phyloP scores from a whole-genome alignment of 2,888 invertebrate genomes.

The Helleia helle region DNA sequence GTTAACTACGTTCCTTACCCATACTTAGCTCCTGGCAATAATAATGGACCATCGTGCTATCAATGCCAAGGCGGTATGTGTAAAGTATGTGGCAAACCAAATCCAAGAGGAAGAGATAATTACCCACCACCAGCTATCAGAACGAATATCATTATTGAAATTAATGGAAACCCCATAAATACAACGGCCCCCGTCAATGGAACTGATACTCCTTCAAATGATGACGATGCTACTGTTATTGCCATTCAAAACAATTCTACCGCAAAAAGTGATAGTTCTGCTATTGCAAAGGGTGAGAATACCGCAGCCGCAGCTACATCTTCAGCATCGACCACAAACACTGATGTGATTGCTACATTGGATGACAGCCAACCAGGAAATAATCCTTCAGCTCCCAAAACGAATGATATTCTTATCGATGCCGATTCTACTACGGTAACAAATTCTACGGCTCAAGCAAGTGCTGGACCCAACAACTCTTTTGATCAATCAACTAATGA shows the following conservation, averaged over 20 bases:
- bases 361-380: neutral
- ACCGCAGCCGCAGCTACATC: neutral
- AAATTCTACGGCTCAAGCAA: neutral
- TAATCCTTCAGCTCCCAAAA: neutral
- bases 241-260: neutral
- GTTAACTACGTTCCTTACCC: conserved; percentile 25
- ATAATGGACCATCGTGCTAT: conserved; percentile 12
- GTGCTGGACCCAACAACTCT: conserved; percentile 15
- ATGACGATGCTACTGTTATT: too few relatives aligned
- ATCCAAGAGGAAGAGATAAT: conserved; percentile 6
- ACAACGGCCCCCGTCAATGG: neutral
- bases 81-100: conserved; percentile 15
- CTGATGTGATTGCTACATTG: neutral
- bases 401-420: neutral
- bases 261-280: neutral
- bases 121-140: conserved; percentile 11
- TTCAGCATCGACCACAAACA: neutral
- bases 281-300: neutral
- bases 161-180: conserved; percentile 15
- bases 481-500: neutral
- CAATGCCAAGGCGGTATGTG: conserved; percentile 15
- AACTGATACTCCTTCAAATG: too few relatives aligned
- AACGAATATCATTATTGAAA: conserved; percentile 30
- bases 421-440: neutral
- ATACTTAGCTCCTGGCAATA: conserved; percentile 8